Percentiles rank a stretch among this genome's conserved stretches.
Evolutionary conservation across 2,113 vertebrate genomes (phyloP).

Genomic region (Calypte anna): DNA sequence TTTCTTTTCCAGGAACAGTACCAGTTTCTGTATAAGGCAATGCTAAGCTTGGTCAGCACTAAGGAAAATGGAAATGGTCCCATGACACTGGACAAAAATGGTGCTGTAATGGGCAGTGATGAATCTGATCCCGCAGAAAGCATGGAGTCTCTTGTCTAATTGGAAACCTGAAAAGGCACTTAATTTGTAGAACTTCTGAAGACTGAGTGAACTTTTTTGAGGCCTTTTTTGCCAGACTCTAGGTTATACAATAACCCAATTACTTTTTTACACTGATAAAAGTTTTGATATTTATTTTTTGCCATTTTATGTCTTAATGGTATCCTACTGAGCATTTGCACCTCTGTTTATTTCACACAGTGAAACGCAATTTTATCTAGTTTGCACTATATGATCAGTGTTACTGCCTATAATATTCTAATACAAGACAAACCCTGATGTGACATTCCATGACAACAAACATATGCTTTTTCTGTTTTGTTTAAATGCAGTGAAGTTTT

Average conservation of each 20-base stretch:
- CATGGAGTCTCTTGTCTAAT: constrained; percentile 93
- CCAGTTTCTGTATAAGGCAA: constrained; percentile 93
- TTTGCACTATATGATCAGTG: constrained; percentile 99
- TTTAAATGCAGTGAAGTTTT: constrained; percentile 75
- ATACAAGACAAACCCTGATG: constrained; percentile 81
- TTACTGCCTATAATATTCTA: constrained; percentile 92
- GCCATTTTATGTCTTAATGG: constrained; percentile 99
- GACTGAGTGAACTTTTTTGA: constrained; percentile 94
- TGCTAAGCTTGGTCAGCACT: constrained; percentile 93
- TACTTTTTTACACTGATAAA: constrained; percentile 99
- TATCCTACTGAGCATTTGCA: constrained; percentile 96
- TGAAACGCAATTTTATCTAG: constrained; percentile 89
- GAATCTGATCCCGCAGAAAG: constrained; percentile 91
- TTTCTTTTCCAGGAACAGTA: constrained; percentile 88
- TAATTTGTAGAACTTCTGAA: constrained; percentile 91
- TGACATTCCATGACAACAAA: constrained; percentile 80
- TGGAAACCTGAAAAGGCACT: constrained; percentile 81
- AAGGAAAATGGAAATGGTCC: constrained; percentile 85
- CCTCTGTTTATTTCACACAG: constrained; percentile 90
- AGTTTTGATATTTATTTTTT: constrained; percentile 99
- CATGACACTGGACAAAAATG: constrained; percentile 87
- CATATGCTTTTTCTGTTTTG: constrained; percentile 66
- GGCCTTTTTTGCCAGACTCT: constrained; percentile 99
- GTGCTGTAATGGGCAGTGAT: constrained; percentile 85
- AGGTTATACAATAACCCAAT: constrained; percentile 98